Percentiles rank a stretch among this genome's conserved stretches.
These are phyloP conservation scores for Seriola dumerili DNA, from an alignment of 2,113 vertebrate species.

Conservation along the genomic window DNA sequence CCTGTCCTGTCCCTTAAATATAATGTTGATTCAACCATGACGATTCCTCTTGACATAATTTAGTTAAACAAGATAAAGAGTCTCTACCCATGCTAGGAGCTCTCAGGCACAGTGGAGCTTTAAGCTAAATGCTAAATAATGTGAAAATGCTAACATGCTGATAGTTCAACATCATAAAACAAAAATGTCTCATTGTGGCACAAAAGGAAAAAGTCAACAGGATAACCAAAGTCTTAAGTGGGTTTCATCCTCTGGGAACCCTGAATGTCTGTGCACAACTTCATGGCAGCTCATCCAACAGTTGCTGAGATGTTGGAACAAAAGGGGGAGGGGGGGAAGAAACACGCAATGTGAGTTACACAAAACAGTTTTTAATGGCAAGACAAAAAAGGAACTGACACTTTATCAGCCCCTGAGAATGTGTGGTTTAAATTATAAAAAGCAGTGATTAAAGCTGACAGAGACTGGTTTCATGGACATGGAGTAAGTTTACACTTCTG, in stretches of 20 bases:
- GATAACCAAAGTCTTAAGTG: neutral
- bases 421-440: conserved; percentile 51
- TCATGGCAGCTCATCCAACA: neutral
- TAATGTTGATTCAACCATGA: neutral
- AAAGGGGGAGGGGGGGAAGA: neutral
- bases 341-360: conserved; percentile 35
- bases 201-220: neutral
- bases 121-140: neutral
- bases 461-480: conserved; percentile 5
- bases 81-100: neutral
- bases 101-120: neutral
- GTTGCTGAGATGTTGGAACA: neutral
- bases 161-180: neutral
- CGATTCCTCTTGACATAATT: neutral
- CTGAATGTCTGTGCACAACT: neutral
- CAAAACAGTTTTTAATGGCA: conserved; percentile 69
- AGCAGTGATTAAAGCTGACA: conserved; percentile 45
- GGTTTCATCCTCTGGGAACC: neutral
- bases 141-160: neutral
- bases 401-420: conserved; percentile 43
- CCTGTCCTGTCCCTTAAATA: too few species aligned
- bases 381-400: conserved; percentile 38
- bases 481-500: neutral
- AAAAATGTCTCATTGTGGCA: neutral
- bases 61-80: neutral